phyloP scores from a whole-genome alignment of 1,140 invertebrate genomes.

The Drosophila hydei region DNA sequence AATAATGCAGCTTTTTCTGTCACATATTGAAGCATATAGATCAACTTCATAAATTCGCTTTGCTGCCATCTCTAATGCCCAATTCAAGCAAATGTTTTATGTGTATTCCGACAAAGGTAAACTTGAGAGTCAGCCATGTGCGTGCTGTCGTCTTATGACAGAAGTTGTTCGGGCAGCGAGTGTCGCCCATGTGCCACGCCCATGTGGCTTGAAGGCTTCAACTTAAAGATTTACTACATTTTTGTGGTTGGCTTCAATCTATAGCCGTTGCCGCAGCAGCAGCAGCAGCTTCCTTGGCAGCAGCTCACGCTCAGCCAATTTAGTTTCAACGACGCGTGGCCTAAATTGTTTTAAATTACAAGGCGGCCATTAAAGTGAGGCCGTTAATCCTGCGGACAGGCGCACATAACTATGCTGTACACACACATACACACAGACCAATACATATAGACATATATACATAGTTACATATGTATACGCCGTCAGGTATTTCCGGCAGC shows the following conservation, averaged over 20 bases:
- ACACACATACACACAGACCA: constrained; percentile 10
- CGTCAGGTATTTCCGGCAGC: constrained; percentile 80
- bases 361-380: constrained; percentile 58
- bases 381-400: constrained; percentile 56
- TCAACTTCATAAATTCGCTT: too few species aligned
- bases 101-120: constrained; percentile 8
- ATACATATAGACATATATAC: constrained; percentile 26
- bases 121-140: constrained; percentile 28
- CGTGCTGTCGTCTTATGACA: constrained; percentile 51
- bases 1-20: too few species aligned
- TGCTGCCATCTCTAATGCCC: constrained; percentile 21
- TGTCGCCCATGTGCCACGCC: constrained; percentile 7
- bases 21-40: too few species aligned
- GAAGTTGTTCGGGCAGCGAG: constrained; percentile 34
- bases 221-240: constrained; percentile 22
- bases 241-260: constrained; percentile 6
- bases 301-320: constrained; percentile 38
- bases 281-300: constrained; percentile 30
- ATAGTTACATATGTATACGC: constrained; percentile 46
- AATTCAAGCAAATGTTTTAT: constrained; percentile 26
- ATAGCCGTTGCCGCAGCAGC: not conserved
- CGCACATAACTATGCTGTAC: constrained; percentile 23
- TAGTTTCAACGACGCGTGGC: constrained; percentile 64
- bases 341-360: constrained; percentile 81
- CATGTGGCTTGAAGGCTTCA: not conserved